Conservation (phyloP, 2,113 vertebrate species). For the Theristicus caerulescens region DNA sequence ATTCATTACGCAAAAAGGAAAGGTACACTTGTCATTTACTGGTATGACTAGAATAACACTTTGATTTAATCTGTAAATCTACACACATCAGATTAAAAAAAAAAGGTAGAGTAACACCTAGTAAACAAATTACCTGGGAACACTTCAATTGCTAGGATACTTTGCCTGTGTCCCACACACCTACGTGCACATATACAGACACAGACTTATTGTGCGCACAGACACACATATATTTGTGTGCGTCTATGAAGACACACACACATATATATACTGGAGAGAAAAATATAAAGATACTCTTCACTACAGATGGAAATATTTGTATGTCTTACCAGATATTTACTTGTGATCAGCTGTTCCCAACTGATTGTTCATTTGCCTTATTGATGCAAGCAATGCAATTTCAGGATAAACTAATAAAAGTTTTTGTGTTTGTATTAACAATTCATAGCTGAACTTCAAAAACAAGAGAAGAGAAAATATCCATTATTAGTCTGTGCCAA, state of each 20-base stretch:
- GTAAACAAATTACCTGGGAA: not conserved
- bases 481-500: not conserved
- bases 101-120: rapidly evolving
- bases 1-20: not conserved
- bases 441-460: not conserved
- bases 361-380: not conserved
- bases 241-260: not conserved
- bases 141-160: not conserved
- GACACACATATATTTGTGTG: not conserved
- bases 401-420: not conserved
- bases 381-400: not conserved
- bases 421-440: not conserved
- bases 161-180: not conserved
- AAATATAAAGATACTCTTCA: not conserved
- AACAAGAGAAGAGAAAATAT: not conserved
- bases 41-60: not conserved
- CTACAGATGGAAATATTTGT: not conserved
- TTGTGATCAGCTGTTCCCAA: not conserved
- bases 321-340: not conserved
- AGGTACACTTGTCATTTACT: not conserved
- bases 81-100: not conserved
- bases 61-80: not conserved
- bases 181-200: rapidly evolving
- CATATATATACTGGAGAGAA: not conserved
- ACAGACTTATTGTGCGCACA: not conserved